These are phyloP conservation scores for Drosophila sp. DNA, from an alignment of 1,140 invertebrate genomes.

Conservation along the genomic window DNA sequence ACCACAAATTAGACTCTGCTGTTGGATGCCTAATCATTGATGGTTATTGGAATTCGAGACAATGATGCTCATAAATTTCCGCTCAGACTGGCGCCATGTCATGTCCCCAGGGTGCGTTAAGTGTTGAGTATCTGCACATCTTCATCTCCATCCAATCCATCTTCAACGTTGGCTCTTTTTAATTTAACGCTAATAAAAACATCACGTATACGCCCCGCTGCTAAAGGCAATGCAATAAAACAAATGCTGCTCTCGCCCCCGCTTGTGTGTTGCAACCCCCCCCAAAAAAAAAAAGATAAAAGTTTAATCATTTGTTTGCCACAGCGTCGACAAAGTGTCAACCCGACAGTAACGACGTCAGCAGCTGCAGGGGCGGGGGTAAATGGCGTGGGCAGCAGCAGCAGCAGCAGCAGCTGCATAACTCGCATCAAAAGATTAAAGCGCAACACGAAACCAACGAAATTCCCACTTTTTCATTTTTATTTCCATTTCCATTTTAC, in stretches of 20 bases:
- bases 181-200: conserved; percentile 81
- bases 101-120: conserved; percentile 38
- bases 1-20: conserved; percentile 50
- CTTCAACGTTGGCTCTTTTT: conserved; percentile 36
- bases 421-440: conserved; percentile 74
- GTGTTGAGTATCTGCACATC: conserved; percentile 15
- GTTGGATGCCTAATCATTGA: conserved; percentile 1
- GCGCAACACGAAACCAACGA: conserved; percentile 59
- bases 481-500: conserved; percentile 31
- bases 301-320: conserved; percentile 67
- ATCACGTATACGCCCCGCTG: conserved; percentile 78
- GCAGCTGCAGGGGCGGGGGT: background rate
- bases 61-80: background rate
- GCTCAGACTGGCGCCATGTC: conserved; percentile 35
- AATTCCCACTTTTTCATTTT: conserved; percentile 47
- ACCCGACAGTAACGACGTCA: conserved; percentile 1
- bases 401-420: conserved; percentile 63
- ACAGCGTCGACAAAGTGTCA: conserved; percentile 47
- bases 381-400: conserved; percentile 60
- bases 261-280: background rate
- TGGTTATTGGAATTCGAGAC: background rate
- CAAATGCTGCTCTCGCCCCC: conserved; percentile 36
- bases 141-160: conserved; percentile 17
- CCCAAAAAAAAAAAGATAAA: conserved; percentile 31
- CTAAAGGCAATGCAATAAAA: conserved; percentile 61